Evolutionary conservation across 2,888 invertebrate species (phyloP).

Genomic region (Drosophila subquinaria): DNA sequence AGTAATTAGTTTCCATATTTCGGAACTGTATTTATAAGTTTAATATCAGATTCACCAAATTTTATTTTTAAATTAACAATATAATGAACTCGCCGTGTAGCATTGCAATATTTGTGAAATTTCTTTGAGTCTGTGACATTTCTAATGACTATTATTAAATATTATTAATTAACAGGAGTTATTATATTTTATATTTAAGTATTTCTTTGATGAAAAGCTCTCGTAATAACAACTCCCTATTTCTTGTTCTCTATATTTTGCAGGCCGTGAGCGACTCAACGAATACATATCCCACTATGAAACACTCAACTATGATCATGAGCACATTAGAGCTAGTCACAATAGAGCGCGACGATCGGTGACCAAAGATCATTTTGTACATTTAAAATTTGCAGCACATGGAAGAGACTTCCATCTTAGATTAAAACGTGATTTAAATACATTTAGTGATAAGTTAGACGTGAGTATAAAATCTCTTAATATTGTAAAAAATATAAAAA

Average conservation of each 20-base stretch:
- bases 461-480: conserved; percentile 85
- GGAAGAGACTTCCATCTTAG: conserved; percentile 93
- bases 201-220: background rate
- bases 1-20: too few relatives aligned
- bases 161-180: too few relatives aligned
- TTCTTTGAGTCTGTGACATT: too few relatives aligned
- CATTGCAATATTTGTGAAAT: too few relatives aligned
- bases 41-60: too few relatives aligned
- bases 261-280: conserved; percentile 92
- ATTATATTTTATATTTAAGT: background rate
- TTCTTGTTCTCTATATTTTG: conserved; percentile 83
- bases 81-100: too few relatives aligned
- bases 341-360: conserved; percentile 88
- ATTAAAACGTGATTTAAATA: conserved; percentile 93
- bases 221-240: background rate
- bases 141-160: too few relatives aligned
- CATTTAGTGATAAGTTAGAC: conserved; percentile 93
- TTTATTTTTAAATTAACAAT: too few relatives aligned
- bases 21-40: too few relatives aligned
- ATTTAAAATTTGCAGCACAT: conserved; percentile 92
- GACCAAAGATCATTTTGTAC: conserved; percentile 87
- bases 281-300: conserved; percentile 97
- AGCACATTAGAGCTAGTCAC: conserved; percentile 87
- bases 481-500: background rate
- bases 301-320: conserved; percentile 92